Conservation (phyloP, 2,113 vertebrate genomes). For the Prochilodus magdalenae region DNA sequence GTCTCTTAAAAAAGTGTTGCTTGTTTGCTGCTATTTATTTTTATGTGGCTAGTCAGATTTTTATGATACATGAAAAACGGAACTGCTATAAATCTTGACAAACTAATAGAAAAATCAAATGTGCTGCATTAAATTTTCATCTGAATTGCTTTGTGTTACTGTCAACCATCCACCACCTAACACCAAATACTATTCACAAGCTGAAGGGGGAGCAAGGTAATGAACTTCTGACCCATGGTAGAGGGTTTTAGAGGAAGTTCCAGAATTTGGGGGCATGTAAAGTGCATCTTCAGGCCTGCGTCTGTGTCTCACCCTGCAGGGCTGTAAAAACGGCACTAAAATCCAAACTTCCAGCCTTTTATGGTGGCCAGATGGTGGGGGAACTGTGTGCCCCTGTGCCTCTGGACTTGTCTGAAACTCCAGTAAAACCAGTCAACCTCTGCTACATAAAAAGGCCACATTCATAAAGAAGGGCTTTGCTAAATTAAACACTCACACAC, state of each 20-base stretch:
- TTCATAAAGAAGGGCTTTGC: constrained; percentile 8
- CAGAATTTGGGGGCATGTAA: constrained; percentile 75
- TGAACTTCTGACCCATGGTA: constrained; percentile 82
- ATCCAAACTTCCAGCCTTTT: constrained; percentile 75
- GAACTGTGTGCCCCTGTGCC: constrained; percentile 62
- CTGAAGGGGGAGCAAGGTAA: constrained; percentile 70
- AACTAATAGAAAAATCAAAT: too few species aligned
- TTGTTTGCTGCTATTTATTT: too few species aligned
- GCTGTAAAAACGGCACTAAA: constrained; percentile 75
- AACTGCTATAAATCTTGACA: too few species aligned
- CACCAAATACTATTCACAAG: constrained; percentile 59
- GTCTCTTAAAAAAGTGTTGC: too few species aligned
- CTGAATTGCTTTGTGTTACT: too few species aligned
- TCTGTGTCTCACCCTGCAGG: constrained; percentile 73
- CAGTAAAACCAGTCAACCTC: constrained; percentile 80
- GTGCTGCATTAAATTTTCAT: too few species aligned
- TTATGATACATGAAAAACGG: too few species aligned
- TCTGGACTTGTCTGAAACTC: constrained; percentile 79
- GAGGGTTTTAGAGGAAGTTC: constrained; percentile 71
- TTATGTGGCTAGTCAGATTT: too few species aligned
- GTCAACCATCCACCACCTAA: constrained; percentile 38
- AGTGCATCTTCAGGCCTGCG: constrained; percentile 75
- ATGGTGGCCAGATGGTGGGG: constrained; percentile 79
- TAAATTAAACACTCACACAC: not conserved
- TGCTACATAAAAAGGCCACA: constrained; percentile 60